Percentiles rank a stretch among this genome's conserved stretches.
phyloP scores from a whole-genome alignment of 2,797 vertebrate species.

The Ptychobarbus kaznakovi region DNA sequence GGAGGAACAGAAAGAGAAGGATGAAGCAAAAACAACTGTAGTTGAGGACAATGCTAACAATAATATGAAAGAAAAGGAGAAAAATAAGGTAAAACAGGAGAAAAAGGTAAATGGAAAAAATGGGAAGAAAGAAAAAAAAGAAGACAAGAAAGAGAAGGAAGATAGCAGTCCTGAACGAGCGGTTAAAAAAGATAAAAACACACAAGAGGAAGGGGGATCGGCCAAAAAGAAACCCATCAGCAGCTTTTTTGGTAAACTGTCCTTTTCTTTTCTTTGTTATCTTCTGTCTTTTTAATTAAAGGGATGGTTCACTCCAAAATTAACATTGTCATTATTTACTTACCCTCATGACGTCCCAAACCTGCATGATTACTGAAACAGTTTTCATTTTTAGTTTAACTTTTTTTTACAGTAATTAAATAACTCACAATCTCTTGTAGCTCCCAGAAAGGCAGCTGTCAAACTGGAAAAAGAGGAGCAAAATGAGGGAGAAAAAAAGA shows the following conservation, averaged over 20 bases:
- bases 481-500: slow-evolving; percentile 62
- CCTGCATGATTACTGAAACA: neutral
- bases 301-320: no score
- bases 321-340: no score
- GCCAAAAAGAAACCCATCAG: slow-evolving; percentile 76
- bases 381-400: neutral
- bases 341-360: neutral
- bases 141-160: slow-evolving; percentile 49
- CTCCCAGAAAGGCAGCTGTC: slow-evolving; percentile 78
- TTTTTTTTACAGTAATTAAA: neutral
- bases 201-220: slow-evolving; percentile 34
- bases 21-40: slow-evolving; percentile 40
- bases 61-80: slow-evolving; percentile 32
- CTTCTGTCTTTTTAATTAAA: neutral
- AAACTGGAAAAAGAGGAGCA: slow-evolving; percentile 74
- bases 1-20: slow-evolving; percentile 65
- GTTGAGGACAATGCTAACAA: neutral
- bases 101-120: slow-evolving; percentile 50
- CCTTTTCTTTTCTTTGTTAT: neutral
- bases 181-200: slow-evolving; percentile 69
- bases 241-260: slow-evolving; percentile 86
- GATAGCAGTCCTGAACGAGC: slow-evolving; percentile 52
- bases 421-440: slow-evolving; percentile 64
- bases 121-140: neutral
- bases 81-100: slow-evolving; percentile 55